Percentiles rank a stretch among this genome's conserved stretches.
Evolutionary conservation across 1,140 invertebrate genomes (phyloP).

Genomic region (Drosophila saltans): DNA sequence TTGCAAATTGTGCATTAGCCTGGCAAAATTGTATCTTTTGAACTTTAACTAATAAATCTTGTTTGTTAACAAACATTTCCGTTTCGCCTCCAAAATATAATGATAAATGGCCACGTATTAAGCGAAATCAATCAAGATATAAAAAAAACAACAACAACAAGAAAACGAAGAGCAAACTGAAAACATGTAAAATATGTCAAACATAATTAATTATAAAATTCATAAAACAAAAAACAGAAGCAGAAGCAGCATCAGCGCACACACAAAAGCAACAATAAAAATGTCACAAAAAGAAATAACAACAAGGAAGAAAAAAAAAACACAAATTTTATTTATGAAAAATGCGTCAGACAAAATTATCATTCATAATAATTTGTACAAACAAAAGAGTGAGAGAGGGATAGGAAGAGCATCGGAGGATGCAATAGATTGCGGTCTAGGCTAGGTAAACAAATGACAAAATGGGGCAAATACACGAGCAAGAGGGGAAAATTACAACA

Average conservation of each 20-base stretch:
- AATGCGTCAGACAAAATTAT: constrained; percentile 73
- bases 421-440: neutral
- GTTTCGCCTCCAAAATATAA: constrained; percentile 28
- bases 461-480: constrained; percentile 29
- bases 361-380: constrained; percentile 75
- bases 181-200: constrained; percentile 63
- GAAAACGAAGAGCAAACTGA: neutral
- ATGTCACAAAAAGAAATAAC: constrained; percentile 26
- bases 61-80: neutral
- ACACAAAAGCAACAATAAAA: constrained; percentile 60
- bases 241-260: constrained; percentile 4
- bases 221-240: constrained; percentile 56
- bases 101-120: constrained; percentile 63
- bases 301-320: constrained; percentile 20
- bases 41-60: constrained; percentile 8
- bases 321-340: constrained; percentile 61
- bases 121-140: constrained; percentile 65
- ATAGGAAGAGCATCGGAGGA: neutral
- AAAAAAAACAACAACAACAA: constrained; percentile 28
- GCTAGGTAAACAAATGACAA: constrained; percentile 42
- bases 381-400: constrained; percentile 35
- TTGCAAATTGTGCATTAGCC: constrained; percentile 1
- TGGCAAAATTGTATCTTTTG: neutral
- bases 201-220: constrained; percentile 73
- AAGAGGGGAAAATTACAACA: constrained; percentile 26